phyloP scores from a whole-genome alignment of 92 coral and sea anemone genomes.

The Anthopleura xanthogrammica region DNA sequence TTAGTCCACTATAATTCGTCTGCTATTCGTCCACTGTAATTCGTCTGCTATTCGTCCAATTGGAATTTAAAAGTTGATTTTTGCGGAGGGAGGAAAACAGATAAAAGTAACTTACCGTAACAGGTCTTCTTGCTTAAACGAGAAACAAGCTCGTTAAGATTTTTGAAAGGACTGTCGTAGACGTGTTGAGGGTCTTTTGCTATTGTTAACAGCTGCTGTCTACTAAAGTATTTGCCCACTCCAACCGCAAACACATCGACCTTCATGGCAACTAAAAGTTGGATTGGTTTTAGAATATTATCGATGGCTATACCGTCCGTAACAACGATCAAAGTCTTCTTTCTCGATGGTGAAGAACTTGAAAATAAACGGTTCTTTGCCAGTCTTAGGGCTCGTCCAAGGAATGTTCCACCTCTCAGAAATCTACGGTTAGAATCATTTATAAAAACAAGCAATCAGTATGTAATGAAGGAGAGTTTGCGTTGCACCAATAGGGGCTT shows the following conservation, averaged over 20 bases:
- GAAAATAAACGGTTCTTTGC: constrained; percentile 31
- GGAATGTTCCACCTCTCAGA: constrained; percentile 41
- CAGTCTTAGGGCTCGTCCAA: constrained; percentile 43
- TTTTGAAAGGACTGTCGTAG: constrained; percentile 28
- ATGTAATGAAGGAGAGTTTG: background rate
- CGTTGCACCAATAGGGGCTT: no score
- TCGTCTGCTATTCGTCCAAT: no score
- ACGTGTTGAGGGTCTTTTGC: constrained; percentile 75
- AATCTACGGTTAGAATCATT: background rate
- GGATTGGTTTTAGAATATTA: constrained; percentile 51
- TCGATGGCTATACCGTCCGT: constrained; percentile 60
- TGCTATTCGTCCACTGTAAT: background rate
- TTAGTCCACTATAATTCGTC: no score
- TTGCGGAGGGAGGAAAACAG: background rate
- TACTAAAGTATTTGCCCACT: constrained; percentile 28
- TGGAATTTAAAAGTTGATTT: no score
- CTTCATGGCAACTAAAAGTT: constrained; percentile 45
- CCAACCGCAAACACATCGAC: constrained; percentile 65
- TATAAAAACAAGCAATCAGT: background rate
- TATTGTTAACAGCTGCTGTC: constrained; percentile 52
- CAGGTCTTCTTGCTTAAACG: constrained; percentile 58
- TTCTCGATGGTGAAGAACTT: constrained; percentile 28
- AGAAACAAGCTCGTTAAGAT: constrained; percentile 40
- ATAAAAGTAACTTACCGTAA: constrained; percentile 37
- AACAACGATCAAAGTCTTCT: constrained; percentile 48